phyloP scores from a whole-genome alignment of 2,888 invertebrate genomes.

The Lomographa bimaculata region DNA sequence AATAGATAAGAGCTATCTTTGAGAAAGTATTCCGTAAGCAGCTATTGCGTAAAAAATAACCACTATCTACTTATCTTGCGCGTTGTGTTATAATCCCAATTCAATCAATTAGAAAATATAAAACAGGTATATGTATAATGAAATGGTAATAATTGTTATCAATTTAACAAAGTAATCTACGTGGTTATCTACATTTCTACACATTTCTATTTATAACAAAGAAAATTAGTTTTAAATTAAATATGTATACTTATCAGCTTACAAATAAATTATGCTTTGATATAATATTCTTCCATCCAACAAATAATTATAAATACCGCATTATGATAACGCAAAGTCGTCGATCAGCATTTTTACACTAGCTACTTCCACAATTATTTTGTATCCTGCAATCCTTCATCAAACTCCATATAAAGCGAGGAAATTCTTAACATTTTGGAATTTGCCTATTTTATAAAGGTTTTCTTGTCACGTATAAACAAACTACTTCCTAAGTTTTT shows the following conservation, averaged over 20 bases:
- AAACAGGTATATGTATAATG: neutral
- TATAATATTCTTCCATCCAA: conserved; percentile 49
- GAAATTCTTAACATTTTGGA: conserved; percentile 26
- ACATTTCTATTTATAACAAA: conserved; percentile 56
- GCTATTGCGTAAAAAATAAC: conserved; percentile 13
- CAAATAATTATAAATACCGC: conserved; percentile 50
- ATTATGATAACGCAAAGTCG: conserved; percentile 39
- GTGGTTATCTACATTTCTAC: conserved; percentile 80
- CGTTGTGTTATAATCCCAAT: conserved; percentile 4
- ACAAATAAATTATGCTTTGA: conserved; percentile 66
- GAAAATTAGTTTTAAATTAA: conserved; percentile 48
- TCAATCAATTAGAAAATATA: conserved; percentile 8
- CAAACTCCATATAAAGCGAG: conserved; percentile 29
- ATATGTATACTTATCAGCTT: conserved; percentile 56
- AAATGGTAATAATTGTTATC: conserved; percentile 14
- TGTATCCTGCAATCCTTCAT: conserved; percentile 16
- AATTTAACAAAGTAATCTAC: conserved; percentile 42
- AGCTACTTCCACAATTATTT: conserved; percentile 19
- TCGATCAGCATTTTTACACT: conserved; percentile 23
- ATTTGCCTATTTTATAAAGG: conserved; percentile 28
- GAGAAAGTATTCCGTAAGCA: neutral
- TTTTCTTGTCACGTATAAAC: conserved; percentile 29
- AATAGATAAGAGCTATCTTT: conserved; percentile 5
- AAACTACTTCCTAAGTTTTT: conserved; percentile 29
- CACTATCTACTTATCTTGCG: neutral